Base-by-base conservation (phyloP, 2,797 vertebrate species). In the Sarcophilus harrisii region DNA sequence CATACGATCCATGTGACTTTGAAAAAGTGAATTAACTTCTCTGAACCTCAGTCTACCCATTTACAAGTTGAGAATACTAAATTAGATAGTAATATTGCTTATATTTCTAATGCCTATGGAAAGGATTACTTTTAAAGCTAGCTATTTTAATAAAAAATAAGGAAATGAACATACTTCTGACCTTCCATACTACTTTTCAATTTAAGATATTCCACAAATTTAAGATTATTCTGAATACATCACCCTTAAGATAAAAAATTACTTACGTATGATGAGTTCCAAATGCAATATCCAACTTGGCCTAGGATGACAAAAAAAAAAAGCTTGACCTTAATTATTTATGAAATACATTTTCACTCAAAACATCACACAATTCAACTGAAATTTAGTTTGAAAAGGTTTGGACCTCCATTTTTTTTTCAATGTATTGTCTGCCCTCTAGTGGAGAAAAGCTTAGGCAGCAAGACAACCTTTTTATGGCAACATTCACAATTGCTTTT, bases 181-280 rank as follows among this genome's bases (percentile, higher is more conserved):
- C 24, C 38, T 87, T 87, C 73, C 73, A 87, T 12, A 87, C 9
- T 49, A 87, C 24, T 28, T 81, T 49, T 87, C 38, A 87, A 87
- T 87, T 11, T 49, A 87, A 87, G 38, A 49, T 81, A 87, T 49
- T 87, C 21, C n/a, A 81, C 21, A 81, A 45, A 81, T 38, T 81
- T 81, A 81, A 81, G 81, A 81, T 81, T 45, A 81, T 81, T 38
- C 66, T 81, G 38, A 81, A 81, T n/a, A 66, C 16, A 38, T 73
- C n/a, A 73, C 66, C 2, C 0, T n/a, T 73, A 73, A n/a, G 60
- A 4, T 73, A n/a, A 73, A 73, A 66, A 92, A 92, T 87, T 97
- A 98, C 99, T 99, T 99, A 99, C 99, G 99, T 99, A 97, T 99
- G 99, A 96, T 99, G 99, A 92, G 99, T 99, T 98, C 99, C 99